A percentile compares a stretch with the other conserved stretches of the same genome.
Evolutionary conservation across 2,888 invertebrate genomes (phyloP).

Genomic region (Cantharis rustica): DNA sequence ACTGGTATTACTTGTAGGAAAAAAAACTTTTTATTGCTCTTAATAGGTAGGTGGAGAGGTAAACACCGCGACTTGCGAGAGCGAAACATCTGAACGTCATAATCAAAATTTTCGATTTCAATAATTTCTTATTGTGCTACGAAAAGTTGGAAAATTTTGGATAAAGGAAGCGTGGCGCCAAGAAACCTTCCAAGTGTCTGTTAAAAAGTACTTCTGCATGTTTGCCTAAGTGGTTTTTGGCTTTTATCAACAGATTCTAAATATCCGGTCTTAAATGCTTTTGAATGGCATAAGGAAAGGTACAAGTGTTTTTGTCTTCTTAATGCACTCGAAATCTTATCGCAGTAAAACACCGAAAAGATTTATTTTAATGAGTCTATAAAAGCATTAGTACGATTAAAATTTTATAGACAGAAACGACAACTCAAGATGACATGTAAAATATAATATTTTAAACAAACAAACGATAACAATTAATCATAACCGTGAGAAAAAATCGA

Average conservation of each 20-base stretch:
- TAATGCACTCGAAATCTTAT: neutral
- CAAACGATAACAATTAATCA: neutral
- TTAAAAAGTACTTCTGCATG: slow-evolving; percentile 47
- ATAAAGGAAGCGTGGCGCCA: slow-evolving; percentile 43
- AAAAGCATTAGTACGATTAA: neutral
- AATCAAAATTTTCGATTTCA: neutral
- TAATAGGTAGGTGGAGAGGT: neutral
- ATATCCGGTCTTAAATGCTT: slow-evolving; percentile 39
- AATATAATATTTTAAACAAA: neutral
- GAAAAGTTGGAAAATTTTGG: neutral
- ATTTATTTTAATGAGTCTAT: neutral
- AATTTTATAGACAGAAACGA: neutral
- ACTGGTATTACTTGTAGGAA: neutral
- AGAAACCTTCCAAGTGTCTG: slow-evolving; percentile 40
- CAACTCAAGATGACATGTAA: neutral
- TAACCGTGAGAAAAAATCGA: neutral
- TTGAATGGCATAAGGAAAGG: neutral
- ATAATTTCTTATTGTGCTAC: no score
- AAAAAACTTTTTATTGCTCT: neutral
- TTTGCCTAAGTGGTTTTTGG: slow-evolving; percentile 44
- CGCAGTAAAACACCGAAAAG: neutral
- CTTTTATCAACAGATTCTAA: slow-evolving; percentile 45
- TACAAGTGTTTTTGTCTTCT: neutral
- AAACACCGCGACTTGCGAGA: neutral
- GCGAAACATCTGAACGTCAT: neutral